These are phyloP conservation scores for Polietes domitor DNA, from an alignment of 2,888 invertebrate genomes.

Conservation along the genomic window DNA sequence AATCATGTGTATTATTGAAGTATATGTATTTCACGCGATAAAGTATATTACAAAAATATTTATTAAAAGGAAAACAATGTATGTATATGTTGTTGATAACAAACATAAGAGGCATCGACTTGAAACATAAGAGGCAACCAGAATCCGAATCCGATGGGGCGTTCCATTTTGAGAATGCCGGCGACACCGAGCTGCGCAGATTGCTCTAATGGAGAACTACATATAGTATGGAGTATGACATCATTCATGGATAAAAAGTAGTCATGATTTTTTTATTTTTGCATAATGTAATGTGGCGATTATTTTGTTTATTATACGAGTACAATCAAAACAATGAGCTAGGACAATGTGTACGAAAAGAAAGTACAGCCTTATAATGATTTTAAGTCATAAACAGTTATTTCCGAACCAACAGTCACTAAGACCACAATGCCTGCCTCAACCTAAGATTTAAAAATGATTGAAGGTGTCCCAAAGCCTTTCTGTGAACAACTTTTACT, in stretches of 20 bases:
- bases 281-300: not conserved
- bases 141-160: not conserved
- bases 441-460: too few relatives aligned
- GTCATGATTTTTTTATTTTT: not conserved
- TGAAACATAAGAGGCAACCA: not conserved
- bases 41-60: slow-evolving; percentile 6
- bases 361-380: too few relatives aligned
- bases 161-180: not conserved
- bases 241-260: slow-evolving; percentile 1
- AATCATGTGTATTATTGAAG: not conserved
- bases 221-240: not conserved
- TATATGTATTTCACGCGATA: not conserved
- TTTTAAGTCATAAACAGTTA: too few relatives aligned
- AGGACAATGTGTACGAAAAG: too few relatives aligned
- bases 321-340: too few relatives aligned
- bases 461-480: too few relatives aligned
- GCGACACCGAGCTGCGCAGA: not conserved
- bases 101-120: slow-evolving; percentile 26
- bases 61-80: not conserved
- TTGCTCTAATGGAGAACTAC: not conserved
- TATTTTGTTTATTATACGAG: too few relatives aligned
- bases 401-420: too few relatives aligned
- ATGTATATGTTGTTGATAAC: not conserved
- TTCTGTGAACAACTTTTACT: too few relatives aligned
- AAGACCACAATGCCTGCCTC: too few relatives aligned